Evolutionary conservation across 2,113 vertebrate genomes (phyloP).

Genomic region (Rhizomys pruinosus): DNA sequence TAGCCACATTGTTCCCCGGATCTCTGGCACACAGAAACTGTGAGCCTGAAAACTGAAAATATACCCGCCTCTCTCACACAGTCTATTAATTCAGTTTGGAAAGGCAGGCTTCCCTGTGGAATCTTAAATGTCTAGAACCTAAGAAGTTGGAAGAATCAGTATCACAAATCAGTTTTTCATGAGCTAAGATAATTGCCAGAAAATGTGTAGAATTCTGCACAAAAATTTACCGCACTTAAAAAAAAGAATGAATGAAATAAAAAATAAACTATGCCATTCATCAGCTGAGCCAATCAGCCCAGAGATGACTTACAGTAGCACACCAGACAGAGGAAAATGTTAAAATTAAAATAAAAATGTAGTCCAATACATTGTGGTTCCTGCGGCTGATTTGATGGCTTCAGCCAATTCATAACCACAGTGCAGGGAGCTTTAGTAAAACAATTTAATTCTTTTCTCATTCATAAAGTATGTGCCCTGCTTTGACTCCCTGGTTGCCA

Average conservation of each 20-base stretch:
- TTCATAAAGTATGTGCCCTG: conserved; percentile 71
- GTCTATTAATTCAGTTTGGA: background rate
- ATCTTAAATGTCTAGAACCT: background rate
- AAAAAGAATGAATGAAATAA: background rate
- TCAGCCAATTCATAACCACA: conserved; percentile 64
- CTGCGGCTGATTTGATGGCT: conserved; percentile 20
- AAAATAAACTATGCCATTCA: background rate
- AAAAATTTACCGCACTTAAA: background rate
- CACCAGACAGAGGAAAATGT: conserved; percentile 45
- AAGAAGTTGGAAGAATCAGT: background rate
- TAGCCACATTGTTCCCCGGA: background rate
- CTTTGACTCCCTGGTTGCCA: background rate
- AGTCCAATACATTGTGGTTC: conserved; percentile 59
- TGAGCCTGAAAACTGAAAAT: no score
- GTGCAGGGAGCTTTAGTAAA: conserved; percentile 36
- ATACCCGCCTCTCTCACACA: fast-evolving
- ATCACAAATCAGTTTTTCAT: background rate
- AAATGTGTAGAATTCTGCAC: background rate
- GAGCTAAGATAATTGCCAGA: background rate
- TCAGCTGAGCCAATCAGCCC: background rate
- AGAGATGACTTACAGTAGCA: conserved; percentile 48
- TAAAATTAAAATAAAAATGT: conserved; percentile 52
- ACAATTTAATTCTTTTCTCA: conserved; percentile 72
- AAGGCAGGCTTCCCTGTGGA: background rate
- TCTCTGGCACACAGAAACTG: no score